Conservation (phyloP, 2,797 vertebrate genomes). For the Darevskia nairensis region DNA sequence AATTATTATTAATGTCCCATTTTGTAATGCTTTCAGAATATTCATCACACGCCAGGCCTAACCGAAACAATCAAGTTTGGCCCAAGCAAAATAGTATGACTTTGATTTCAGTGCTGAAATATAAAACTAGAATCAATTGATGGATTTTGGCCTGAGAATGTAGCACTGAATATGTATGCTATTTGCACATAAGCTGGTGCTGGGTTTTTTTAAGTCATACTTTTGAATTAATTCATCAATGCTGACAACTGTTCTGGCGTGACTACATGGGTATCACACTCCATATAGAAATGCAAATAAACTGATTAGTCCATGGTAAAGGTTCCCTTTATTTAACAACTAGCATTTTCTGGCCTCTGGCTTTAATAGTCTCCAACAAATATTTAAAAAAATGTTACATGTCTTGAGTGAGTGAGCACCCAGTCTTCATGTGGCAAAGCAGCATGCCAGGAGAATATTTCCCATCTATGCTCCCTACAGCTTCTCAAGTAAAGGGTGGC, state of each 20-base stretch:
- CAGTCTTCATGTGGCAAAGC: conserved; percentile 59
- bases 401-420: neutral
- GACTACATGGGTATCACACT: conserved; percentile 46
- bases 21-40: conserved; percentile 59
- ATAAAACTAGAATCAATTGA: conserved; percentile 33
- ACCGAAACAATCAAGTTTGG: neutral
- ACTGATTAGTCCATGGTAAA: conserved; percentile 45
- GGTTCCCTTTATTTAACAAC: conserved; percentile 27
- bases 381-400: conserved; percentile 19
- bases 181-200: conserved; percentile 28
- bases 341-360: conserved; percentile 52
- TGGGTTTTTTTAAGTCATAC: conserved; percentile 32
- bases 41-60: conserved; percentile 25
- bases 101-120: conserved; percentile 56
- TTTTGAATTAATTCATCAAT: conserved; percentile 77
- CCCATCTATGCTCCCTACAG: conserved; percentile 60
- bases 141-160: conserved; percentile 25
- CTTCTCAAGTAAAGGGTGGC: conserved; percentile 60
- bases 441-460: conserved; percentile 50
- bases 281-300: conserved; percentile 65
- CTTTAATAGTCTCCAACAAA: conserved; percentile 51
- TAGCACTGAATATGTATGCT: conserved; percentile 28
- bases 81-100: conserved; percentile 49
- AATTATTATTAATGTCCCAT: conserved; percentile 55
- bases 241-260: conserved; percentile 68